These are phyloP conservation scores for Phania funesta DNA, from an alignment of 2,888 invertebrate species.

Conservation along the genomic window DNA sequence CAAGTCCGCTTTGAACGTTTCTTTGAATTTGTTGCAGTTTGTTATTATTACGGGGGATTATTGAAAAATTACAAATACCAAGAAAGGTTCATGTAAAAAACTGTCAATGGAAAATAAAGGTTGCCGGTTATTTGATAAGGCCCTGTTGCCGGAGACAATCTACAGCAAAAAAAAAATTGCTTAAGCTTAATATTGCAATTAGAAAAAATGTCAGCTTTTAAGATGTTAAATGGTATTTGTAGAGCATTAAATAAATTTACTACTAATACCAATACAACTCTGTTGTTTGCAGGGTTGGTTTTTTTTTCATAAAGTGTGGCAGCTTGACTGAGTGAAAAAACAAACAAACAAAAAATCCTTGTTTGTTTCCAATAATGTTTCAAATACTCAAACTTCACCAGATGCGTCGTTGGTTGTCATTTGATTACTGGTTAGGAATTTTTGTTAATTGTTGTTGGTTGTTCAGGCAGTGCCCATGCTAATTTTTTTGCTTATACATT, in stretches of 20 bases:
- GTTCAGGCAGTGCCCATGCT: not conserved
- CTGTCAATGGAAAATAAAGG: not conserved
- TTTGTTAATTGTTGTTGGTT: not conserved
- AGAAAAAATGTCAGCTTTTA: not conserved
- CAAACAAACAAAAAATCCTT: not conserved
- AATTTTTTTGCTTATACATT: not conserved
- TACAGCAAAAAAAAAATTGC: not conserved
- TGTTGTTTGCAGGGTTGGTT: slow-evolving; percentile 2
- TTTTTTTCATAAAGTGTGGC: slow-evolving; percentile 7
- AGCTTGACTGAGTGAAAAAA: not conserved
- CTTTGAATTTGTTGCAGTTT: slow-evolving; percentile 16
- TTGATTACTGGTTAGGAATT: slow-evolving; percentile 32
- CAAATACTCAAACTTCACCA: slow-evolving; percentile 8
- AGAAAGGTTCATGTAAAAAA: not conserved
- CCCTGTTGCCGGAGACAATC: not conserved
- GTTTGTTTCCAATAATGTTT: slow-evolving; percentile 2
- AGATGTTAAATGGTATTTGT: slow-evolving; percentile 17
- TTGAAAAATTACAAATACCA: slow-evolving; percentile 16
- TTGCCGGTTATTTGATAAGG: slow-evolving; percentile 1
- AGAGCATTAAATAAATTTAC: too few relatives aligned
- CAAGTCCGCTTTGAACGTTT: slow-evolving; percentile 27
- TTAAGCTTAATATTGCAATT: too few relatives aligned
- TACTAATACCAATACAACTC: not conserved
- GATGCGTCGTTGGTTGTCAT: slow-evolving; percentile 55
- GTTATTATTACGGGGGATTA: slow-evolving; percentile 26